Conservation (phyloP, 2,113 vertebrate genomes). For the human (Homo sapiens) region GRCh38 chr7:75077501-75078000, state of each 20-base stretch:
- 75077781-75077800: background rate
- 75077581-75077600: background rate
- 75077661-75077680: background rate
- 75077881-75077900: background rate
- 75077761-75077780: background rate
- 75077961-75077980: too few relatives aligned
- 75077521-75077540: too few relatives aligned
- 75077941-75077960: too few relatives aligned
- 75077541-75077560: background rate
- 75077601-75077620: too few relatives aligned
- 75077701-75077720: background rate
- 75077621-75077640: background rate
- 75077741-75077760: slow-evolving; percentile 28
- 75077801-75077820: background rate
- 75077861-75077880: background rate
- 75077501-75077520: too few relatives aligned
- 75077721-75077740: background rate
- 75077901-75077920: background rate
- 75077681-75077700: background rate
- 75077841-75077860: background rate
- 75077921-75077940: background rate
- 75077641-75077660: background rate
- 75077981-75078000: too few relatives aligned
- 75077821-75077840: background rate
- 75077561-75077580: background rate